A percentile compares a stretch with the other conserved stretches of the same genome.
Evolutionary conservation across 1,140 invertebrate species (phyloP).

Genomic region (Drosophila erecta): DNA sequence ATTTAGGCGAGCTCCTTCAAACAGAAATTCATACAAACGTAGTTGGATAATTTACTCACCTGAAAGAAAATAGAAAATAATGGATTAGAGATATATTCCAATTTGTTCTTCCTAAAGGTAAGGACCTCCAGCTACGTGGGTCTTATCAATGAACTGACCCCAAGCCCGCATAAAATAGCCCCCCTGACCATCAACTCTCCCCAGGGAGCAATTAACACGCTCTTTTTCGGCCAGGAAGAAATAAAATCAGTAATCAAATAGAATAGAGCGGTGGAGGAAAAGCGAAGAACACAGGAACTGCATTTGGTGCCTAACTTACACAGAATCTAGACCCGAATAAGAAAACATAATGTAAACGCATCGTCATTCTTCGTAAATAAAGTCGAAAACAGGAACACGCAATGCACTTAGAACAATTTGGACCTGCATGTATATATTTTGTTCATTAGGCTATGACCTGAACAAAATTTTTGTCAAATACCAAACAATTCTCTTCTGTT

Average conservation of each 20-base stretch:
- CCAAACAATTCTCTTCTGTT: background rate
- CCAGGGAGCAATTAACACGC: slow-evolving; percentile 66
- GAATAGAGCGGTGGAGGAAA: slow-evolving; percentile 34
- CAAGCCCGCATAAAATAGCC: slow-evolving; percentile 37
- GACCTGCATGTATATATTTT: background rate
- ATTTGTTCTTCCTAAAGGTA: slow-evolving; percentile 14
- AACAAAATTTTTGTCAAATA: background rate
- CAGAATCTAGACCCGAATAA: slow-evolving; percentile 59
- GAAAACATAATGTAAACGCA: slow-evolving; percentile 50
- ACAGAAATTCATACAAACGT: background rate
- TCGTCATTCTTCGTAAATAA: slow-evolving; percentile 69
- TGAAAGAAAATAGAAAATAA: slow-evolving; percentile 39
- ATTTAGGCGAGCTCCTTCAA: background rate
- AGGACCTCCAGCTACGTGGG: slow-evolving; percentile 18
- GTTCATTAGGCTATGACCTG: no score
- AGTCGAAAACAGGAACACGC: slow-evolving; percentile 45
- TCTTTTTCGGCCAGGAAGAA: slow-evolving; percentile 36
- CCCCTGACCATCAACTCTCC: slow-evolving; percentile 14
- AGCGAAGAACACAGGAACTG: slow-evolving; percentile 73
- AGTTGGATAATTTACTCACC: slow-evolving; percentile 49
- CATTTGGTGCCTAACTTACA: slow-evolving; percentile 61
- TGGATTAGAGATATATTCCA: slow-evolving; percentile 29
- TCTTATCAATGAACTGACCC: slow-evolving; percentile 27
- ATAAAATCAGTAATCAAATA: slow-evolving; percentile 47
- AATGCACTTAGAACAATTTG: slow-evolving; percentile 1